Evolutionary conservation across 2,113 vertebrate genomes (phyloP).

Genomic region (Strix uralensis): DNA sequence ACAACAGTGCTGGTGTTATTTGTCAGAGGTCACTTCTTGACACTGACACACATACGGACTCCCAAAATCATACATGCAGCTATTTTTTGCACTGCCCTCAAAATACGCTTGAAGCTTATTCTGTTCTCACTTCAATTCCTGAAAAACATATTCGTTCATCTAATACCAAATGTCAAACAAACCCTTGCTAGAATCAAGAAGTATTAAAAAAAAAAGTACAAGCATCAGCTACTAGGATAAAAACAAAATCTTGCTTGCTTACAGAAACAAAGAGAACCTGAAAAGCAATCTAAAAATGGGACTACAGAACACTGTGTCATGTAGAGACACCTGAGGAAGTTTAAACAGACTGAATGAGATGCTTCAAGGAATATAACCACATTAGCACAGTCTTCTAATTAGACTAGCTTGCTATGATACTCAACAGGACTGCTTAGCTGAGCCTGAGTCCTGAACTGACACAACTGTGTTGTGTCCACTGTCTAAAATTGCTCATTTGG

Average conservation of each 20-base stretch:
- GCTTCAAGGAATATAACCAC: not conserved
- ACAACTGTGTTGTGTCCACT: not conserved
- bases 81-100: not conserved
- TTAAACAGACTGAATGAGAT: not conserved
- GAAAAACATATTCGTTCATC: not conserved
- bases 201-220: not conserved
- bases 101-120: not conserved
- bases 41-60: not conserved
- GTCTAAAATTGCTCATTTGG: not conserved
- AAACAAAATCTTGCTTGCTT: not conserved
- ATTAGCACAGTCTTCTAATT: not conserved
- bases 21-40: not conserved
- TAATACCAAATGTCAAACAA: not conserved
- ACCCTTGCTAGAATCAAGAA: not conserved
- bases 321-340: not conserved
- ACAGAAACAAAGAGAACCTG: not conserved
- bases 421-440: not conserved
- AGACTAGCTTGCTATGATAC: not conserved
- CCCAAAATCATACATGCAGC: not conserved
- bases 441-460: not conserved
- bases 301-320: not conserved
- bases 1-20: not conserved
- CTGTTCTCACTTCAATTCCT: not conserved
- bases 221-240: not conserved
- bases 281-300: not conserved